A percentile compares a stretch with the other conserved stretches of the same genome.
Conservation (phyloP, 2,797 vertebrate genomes). For the Miichthys miiuy region DNA sequence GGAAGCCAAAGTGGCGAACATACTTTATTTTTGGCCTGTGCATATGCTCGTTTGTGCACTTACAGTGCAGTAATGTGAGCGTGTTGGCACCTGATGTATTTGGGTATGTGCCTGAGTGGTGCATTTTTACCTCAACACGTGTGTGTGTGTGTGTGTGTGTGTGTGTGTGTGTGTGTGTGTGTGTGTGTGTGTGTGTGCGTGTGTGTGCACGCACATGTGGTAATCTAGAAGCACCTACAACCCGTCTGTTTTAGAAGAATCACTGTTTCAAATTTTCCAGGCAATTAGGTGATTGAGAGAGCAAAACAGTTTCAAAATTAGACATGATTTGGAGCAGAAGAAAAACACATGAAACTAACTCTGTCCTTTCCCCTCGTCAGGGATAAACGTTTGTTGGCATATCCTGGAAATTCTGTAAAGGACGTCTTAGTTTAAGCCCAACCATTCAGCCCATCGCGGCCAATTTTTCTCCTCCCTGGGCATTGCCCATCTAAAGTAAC, state of each 20-base stretch:
- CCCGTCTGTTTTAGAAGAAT: constrained; percentile 62
- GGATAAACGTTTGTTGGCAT: constrained; percentile 7
- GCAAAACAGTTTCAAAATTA: constrained; percentile 71
- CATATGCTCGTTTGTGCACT: constrained; percentile 14
- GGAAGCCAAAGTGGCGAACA: constrained; percentile 16
- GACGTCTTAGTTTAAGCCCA: neutral
- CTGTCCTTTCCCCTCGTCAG: constrained; percentile 4
- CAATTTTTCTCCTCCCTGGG: neutral
- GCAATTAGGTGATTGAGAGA: constrained; percentile 75
- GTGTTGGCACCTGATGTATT: constrained; percentile 29
- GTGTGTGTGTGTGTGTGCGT: constrained; percentile 2
- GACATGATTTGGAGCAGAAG: constrained; percentile 62
- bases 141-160: constrained; percentile 1
- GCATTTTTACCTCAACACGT: constrained; percentile 25
- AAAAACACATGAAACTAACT: constrained; percentile 50
- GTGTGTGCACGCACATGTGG: constrained; percentile 2
- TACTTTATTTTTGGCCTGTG: constrained; percentile 25
- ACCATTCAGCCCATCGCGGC: neutral
- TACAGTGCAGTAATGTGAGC: constrained; percentile 23
- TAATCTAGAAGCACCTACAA: constrained; percentile 61
- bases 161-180: neutral
- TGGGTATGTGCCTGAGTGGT: constrained; percentile 42
- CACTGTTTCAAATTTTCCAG: constrained; percentile 73
- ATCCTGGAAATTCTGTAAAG: constrained; percentile 19
- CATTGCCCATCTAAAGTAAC: constrained; percentile 19